Evolutionary conservation across 1,140 invertebrate genomes (phyloP).

Genomic region (Acyrthosiphon pisum): DNA sequence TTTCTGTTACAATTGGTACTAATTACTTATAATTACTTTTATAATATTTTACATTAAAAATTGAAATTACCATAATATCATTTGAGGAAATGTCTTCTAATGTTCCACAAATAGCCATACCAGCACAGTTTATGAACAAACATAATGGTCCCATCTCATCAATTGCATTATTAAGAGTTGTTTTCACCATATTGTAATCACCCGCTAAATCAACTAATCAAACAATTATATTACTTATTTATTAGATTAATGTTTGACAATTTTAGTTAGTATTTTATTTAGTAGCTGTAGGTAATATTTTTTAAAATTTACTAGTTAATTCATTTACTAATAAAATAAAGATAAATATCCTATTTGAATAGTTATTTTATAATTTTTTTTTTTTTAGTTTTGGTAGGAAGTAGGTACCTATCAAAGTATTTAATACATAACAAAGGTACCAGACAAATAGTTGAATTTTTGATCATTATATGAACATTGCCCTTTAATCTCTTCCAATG

Average conservation of each 20-base stretch:
- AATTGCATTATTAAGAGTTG: conserved; percentile 70
- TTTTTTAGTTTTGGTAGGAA: no score
- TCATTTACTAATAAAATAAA: not conserved
- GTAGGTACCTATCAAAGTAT: not conserved
- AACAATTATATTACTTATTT: not conserved
- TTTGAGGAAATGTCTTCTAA: conserved; percentile 81
- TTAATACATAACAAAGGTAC: conserved; percentile 60
- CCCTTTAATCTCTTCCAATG: conserved; percentile 69
- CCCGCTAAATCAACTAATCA: conserved; percentile 74
- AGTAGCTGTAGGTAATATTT: no score
- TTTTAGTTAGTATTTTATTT: no score
- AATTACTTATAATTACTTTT: not conserved
- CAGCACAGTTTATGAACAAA: conserved; percentile 92
- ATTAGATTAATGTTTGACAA: not conserved
- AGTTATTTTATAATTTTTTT: not conserved
- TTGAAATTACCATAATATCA: conserved; percentile 70
- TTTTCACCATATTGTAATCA: conserved; percentile 70
- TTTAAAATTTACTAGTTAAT: no score
- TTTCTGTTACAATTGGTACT: conserved; percentile 61
- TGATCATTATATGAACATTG: conserved; percentile 66
- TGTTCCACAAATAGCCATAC: conserved; percentile 77
- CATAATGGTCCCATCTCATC: conserved; percentile 77
- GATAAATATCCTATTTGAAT: not conserved
- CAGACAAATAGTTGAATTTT: conserved; percentile 72
- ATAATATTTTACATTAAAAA: not conserved